phyloP scores from a whole-genome alignment of 2,797 vertebrate genomes.

The Muscicapa striata region DNA sequence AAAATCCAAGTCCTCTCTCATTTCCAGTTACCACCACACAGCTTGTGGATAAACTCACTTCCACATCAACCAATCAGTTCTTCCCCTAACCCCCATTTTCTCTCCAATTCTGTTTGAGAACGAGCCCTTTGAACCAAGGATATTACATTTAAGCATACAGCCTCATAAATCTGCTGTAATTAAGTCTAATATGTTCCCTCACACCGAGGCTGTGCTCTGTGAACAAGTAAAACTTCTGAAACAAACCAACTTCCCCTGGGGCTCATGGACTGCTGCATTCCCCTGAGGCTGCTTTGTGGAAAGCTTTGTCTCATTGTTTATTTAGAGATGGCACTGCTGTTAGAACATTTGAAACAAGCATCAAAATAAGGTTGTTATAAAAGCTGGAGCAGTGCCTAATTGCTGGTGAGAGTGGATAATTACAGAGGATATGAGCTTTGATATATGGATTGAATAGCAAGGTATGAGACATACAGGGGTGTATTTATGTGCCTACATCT shows the following conservation, averaged over 20 bases:
- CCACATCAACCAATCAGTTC: not conserved
- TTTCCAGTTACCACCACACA: not conserved
- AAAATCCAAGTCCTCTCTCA: not conserved
- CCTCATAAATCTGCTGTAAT: constrained; percentile 17
- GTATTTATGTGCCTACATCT: not conserved
- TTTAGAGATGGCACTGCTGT: not conserved
- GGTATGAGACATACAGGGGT: not conserved
- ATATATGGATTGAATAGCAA: not conserved
- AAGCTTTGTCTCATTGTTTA: constrained; percentile 39
- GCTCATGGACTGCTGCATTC: not conserved
- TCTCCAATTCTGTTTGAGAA: not conserved
- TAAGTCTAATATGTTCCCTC: not conserved
- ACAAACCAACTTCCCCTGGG: not conserved
- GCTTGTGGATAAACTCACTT: not conserved
- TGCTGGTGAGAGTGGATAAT: constrained; percentile 19
- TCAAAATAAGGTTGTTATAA: constrained; percentile 20
- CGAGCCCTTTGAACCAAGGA: constrained; percentile 7
- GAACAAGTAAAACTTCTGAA: not conserved
- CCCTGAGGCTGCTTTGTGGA: not conserved
- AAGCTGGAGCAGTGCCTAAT: not conserved
- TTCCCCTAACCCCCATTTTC: not conserved
- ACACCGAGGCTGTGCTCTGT: not conserved
- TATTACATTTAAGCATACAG: not conserved
- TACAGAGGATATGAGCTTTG: constrained; percentile 40
- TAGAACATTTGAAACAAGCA: not conserved